Base-by-base conservation (phyloP, 2,113 vertebrate species). In the Orientallactaga bullata region DNA sequence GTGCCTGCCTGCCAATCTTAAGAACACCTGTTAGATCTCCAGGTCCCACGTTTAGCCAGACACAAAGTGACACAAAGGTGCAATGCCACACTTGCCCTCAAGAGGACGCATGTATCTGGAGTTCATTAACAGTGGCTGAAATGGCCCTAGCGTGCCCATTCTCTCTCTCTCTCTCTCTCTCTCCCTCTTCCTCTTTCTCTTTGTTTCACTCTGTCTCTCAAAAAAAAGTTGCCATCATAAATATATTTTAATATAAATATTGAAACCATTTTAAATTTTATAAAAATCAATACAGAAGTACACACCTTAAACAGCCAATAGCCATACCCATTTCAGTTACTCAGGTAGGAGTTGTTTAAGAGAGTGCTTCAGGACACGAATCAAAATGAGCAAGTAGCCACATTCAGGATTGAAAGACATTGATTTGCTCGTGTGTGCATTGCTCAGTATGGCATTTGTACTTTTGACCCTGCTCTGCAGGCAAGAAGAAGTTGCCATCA, bases 261-360 rank as follows among this genome's bases (percentile, higher is more conserved):
- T 55, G 55, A 1, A 72, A 37, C 63, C 2, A 26, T 80, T 85
- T 80, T 61, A 42, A 72, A 82, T 55, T 84, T 90, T 72, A 58
- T 63, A 88, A 63, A 63, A 89, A 51, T 78, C 61, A 79, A 63
- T 85, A 81, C 20, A 66, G 23, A 24, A 81, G 1, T 60, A 21
- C 39, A 47, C 23, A 51, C 20, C 2, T 60, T 20, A 58, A 60
- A 21, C 37, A 15, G 24, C n/a, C 21, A 21, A 35, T 83, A 65
- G 7, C 12, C 37, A 2, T 58, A 91, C 60, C 15, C 5, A 24
- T 66, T 66, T 87, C 81, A 85, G 23, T 94, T 83, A 61, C 61
- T 85, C 30, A 92, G 42, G 32, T 63, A 69, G 90, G 28, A 63
- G 23, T 66, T 89, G 55, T 68, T 77, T 42, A 76, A 91, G 90